Percentiles rank a stretch among this genome's conserved stretches.
Evolutionary conservation across 2,113 vertebrate species (phyloP).

Genomic region (Ceyx cyanopectus): DNA sequence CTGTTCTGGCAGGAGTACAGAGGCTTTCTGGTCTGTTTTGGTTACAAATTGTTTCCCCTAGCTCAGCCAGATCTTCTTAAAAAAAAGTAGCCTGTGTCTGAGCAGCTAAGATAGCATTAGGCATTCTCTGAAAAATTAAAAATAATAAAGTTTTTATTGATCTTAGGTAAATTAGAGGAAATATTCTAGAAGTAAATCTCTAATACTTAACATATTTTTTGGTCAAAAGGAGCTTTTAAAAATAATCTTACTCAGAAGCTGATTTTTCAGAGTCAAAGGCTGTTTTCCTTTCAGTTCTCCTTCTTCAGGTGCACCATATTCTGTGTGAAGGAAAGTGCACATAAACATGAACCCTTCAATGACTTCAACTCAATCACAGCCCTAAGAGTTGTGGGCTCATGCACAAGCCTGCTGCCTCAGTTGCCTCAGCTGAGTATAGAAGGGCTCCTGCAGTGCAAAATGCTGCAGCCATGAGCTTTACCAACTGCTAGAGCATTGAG

Average conservation of each 20-base stretch:
- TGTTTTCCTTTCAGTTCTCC: constrained; percentile 83
- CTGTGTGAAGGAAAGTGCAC: constrained; percentile 69
- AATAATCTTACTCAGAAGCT: constrained; percentile 86
- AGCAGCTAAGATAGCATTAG: background rate
- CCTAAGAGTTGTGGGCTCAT: background rate
- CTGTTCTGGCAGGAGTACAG: background rate
- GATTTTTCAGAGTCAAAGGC: constrained; percentile 86
- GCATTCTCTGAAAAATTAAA: background rate
- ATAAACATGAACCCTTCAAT: background rate
- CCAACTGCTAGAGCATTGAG: background rate
- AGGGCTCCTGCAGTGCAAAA: accelerated
- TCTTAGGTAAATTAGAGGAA: background rate
- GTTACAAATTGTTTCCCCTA: background rate
- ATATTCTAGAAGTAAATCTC: background rate
- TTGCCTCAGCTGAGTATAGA: accelerated
- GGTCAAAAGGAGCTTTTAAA: background rate
- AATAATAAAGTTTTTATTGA: background rate
- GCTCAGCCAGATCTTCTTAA: background rate
- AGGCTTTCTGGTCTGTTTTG: background rate
- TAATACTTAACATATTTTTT: background rate
- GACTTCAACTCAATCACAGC: background rate
- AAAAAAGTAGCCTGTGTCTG: background rate
- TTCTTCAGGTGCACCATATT: constrained; percentile 90
- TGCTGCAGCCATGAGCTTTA: accelerated
- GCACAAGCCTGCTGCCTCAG: background rate